Evolutionary conservation across 2,888 invertebrate genomes (phyloP).

Genomic region (Leptogaster cylindrica): DNA sequence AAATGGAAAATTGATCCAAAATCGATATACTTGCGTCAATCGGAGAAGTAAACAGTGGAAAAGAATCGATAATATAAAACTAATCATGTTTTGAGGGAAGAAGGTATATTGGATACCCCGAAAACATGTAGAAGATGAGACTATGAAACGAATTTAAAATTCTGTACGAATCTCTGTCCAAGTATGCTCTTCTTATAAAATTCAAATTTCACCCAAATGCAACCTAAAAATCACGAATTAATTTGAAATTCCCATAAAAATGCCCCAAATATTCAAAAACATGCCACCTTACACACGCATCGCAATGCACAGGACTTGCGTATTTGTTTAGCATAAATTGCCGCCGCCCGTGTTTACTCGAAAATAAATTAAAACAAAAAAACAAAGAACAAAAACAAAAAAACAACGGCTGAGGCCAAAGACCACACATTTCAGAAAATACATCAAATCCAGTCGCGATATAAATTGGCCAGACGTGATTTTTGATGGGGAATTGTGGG

Average conservation of each 20-base stretch:
- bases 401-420: neutral
- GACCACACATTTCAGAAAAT: neutral
- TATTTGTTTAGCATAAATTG: constrained; percentile 2
- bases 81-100: no score
- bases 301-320: no score
- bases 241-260: neutral
- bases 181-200: neutral
- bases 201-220: neutral
- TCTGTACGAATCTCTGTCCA: neutral
- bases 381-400: neutral
- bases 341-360: neutral
- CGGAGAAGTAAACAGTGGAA: no score
- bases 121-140: no score
- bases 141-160: no score
- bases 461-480: neutral
- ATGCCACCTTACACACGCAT: neutral
- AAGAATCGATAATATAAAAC: no score
- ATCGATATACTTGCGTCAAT: no score
- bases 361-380: neutral
- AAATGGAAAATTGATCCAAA: no score
- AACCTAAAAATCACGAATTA: neutral
- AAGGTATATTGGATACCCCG: no score
- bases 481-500: neutral
- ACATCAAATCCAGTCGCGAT: neutral
- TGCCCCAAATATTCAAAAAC: neutral